Base-by-base conservation (phyloP, 2,888 invertebrate genomes). In the Horisme vitalbata region DNA sequence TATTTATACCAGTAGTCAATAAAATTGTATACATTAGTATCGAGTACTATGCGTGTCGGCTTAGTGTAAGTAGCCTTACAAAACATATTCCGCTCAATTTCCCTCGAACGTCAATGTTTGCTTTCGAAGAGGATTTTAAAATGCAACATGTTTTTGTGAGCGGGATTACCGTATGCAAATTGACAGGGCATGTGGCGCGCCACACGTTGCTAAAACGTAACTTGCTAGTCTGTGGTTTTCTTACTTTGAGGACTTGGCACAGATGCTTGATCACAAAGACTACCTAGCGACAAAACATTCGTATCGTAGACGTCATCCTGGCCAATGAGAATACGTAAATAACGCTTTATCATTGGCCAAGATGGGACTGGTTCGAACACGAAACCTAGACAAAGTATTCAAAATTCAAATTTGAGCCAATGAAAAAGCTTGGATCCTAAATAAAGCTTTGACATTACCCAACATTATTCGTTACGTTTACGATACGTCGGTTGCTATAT, bases 81-180 rank as follows among this genome's bases (percentile, higher is more conserved):
- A 72, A 73, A 84, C 33, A 76, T 47, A 68, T 78, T 84, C 76
- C 81, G 76, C 76, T 83, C 80, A 79, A 83, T 87, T 80, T 83
- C 82, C 80, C 71, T 75, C 71, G 76, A 79, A 86, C 79, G 84
- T 85, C 83, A 84, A 87, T 82, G 85, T 85, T 85, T 79, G 78
- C 81, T 79, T 83, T 81, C 70, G 75, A 71, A 72, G 80, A 73
- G 81, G 79, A 86, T 88, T 85, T 89, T 87, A 87, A 89, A 87
- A 88, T 89, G 83, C 85, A 89, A 79, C 79, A 65, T 74, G 69
- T 88, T 88, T 88, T 88, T 89, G 79, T 78, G 60, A 68, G 72
- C 61, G 59, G 78, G 79, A 83, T 83, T 79, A 78, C 68, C 65
- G 72, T 83, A 88, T 88, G 88, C 84, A 84, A 88, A 88, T 66